Base-by-base conservation (phyloP, 1,140 invertebrate genomes). In the Tetramorium parvispinum region DNA sequence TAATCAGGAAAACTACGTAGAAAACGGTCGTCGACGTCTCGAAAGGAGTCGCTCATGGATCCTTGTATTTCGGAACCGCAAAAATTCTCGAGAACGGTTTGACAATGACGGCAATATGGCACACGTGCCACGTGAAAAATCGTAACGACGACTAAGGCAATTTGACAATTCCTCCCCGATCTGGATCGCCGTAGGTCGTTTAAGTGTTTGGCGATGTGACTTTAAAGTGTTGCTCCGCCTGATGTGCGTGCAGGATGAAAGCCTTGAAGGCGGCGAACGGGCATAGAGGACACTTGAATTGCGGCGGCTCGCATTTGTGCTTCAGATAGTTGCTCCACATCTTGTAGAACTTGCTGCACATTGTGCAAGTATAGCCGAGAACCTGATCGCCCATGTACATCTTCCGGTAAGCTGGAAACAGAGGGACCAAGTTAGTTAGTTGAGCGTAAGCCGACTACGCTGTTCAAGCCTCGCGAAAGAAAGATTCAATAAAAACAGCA, bases 261-360 rank as follows among this genome's bases (percentile, higher is more conserved):
- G 94, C 94, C 86, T 95, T 95, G 91, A 95, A 95, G 8, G 94
- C 94, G 21, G 94, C 94, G 79, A 95, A 95, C 66, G 94, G 94
- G 73, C 94, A 95, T 40, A 95, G 87, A 6, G 94, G 89, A 59
- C 94, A 95, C 87, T 95, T 95, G 93, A 95, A 95, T 71, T 95
- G 94, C 21, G 95, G 95, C 37, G 95, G 95, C 86, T 95, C 95
- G 88, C 94, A 95, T 85, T 95, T 95, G 91, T 95, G 95, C 88
- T 95, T 95, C 92, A 95, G 87, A 89, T 95, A 95, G 93, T 95
- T 95, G 91, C 94, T 95, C 95, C 95, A 95, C 95, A 95, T 95
- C 92, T 95, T 95, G 94, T 95, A 95, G 94, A 95, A 95, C 71
- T 95, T 95, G 92, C 94, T 95, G 92, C 95, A 95, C 91, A 95